phyloP scores from a whole-genome alignment of 2,888 invertebrate species.

The Oligia fasciuncula region DNA sequence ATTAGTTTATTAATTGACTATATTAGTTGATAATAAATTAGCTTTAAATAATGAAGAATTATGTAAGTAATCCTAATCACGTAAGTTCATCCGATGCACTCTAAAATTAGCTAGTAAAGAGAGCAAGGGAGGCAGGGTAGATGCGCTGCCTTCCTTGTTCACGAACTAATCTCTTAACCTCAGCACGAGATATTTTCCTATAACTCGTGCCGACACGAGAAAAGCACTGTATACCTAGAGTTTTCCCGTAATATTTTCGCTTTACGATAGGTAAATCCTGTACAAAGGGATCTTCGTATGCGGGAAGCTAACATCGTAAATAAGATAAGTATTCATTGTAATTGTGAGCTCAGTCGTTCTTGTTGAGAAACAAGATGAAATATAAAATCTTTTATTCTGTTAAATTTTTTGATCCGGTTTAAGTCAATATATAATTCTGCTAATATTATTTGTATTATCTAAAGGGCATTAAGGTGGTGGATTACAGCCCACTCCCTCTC shows the following conservation, averaged over 20 bases:
- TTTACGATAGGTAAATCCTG: conserved; percentile 10
- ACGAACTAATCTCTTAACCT: background rate
- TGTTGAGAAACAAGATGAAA: conserved; percentile 6
- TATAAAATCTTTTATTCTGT: conserved; percentile 14
- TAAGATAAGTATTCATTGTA: conserved; percentile 42
- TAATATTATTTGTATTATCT: too few relatives aligned
- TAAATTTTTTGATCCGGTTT: background rate
- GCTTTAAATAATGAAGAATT: background rate
- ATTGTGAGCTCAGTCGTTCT: conserved; percentile 22
- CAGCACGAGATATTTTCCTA: background rate
- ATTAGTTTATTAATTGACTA: too few relatives aligned
- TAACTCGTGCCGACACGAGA: conserved; percentile 15
- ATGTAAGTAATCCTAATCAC: too few relatives aligned
- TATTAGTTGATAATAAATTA: background rate
- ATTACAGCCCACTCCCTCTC: background rate
- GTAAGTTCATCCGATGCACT: too few relatives aligned
- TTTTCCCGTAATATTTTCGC: conserved; percentile 12
- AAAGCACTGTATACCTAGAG: background rate
- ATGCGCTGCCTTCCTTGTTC: background rate
- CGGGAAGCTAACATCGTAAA: conserved; percentile 14
- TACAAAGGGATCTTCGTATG: conserved; percentile 38
- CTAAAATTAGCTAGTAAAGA: background rate
- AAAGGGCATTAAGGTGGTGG: background rate
- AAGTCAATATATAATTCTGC: background rate
- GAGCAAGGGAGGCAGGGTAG: background rate